Percentiles rank a stretch among this genome's conserved stretches.
Conservation (phyloP, 2,888 invertebrate genomes). For the Caprella mutica region DNA sequence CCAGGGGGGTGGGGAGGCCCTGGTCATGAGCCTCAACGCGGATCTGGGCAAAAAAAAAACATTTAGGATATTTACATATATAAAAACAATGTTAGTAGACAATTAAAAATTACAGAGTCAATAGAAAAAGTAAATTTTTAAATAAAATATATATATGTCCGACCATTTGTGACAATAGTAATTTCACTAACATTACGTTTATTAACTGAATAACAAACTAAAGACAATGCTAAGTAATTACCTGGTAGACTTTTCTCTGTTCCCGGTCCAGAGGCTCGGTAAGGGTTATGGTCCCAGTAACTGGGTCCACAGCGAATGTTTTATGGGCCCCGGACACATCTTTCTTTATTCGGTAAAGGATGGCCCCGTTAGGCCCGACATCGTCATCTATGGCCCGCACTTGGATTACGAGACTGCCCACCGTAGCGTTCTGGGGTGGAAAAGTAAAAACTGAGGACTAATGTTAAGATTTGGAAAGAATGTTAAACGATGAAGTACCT, state of each 20-base stretch:
- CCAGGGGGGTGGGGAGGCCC: slow-evolving; percentile 72
- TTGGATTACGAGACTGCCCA: slow-evolving; percentile 66
- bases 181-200: too few species aligned
- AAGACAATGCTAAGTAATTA: too few species aligned
- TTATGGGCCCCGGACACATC: slow-evolving; percentile 71
- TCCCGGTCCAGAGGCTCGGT: slow-evolving; percentile 63
- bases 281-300: slow-evolving; percentile 63
- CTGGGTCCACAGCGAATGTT: slow-evolving; percentile 66
- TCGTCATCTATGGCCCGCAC: slow-evolving; percentile 79
- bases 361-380: slow-evolving; percentile 77
- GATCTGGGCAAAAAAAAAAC: too few species aligned
- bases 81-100: too few species aligned
- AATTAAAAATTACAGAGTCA: too few species aligned
- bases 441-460: not conserved
- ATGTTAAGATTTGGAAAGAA: not conserved
- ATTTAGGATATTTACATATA: too few species aligned
- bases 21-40: slow-evolving; percentile 81
- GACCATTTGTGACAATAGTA: too few species aligned
- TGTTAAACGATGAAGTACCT: too few species aligned
- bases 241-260: slow-evolving; percentile 75
- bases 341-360: slow-evolving; percentile 67
- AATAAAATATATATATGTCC: too few species aligned
- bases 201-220: too few species aligned
- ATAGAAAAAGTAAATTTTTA: too few species aligned
- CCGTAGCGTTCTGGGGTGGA: slow-evolving; percentile 62